Base-by-base conservation (phyloP, 2,113 vertebrate species). In the Pithys albifrons region DNA sequence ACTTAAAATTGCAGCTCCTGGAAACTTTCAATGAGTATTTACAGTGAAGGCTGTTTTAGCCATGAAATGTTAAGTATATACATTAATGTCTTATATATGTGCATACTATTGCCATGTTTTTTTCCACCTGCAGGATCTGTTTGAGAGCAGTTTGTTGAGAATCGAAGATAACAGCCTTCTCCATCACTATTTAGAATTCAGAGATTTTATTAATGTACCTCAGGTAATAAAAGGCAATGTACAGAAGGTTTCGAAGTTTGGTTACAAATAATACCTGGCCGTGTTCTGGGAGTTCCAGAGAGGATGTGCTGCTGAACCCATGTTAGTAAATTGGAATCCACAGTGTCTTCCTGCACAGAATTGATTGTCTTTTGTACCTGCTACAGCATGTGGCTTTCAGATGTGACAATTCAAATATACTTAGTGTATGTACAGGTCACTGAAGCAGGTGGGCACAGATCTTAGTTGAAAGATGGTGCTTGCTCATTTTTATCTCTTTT, bases 141-240 rank as follows among this genome's bases (percentile, higher is more conserved):
- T 98, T 95, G 97, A 97, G 93, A 98, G 97, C 92, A 98, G 97
- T 93, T 98, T 99, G 91, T 96, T 99, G 88, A 98, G 97, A 86
- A 92, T 99, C 85, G 97, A 98, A 88, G 98, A 99, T 88, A 96
- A 97, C 64, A 98, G 98, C 70, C 98, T 99, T 61, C 97, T 98
- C 19, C 98, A 98, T 86, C 97, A 98, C 52, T 98, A 98, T 52
- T 98, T 99, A 93, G 99, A 99, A 52, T 97, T 99, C 93, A 98
- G 94, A 96, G 96, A 96, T 79, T 98, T 99, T 95, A 97, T 98
- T 77, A 97, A 94, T 9, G 97, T 98, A 51, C 96, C 98, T 92
- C 98, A 99, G 98, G 99, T 99, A 97, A 97, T 85, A 41, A 80
- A 37, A 80, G 70, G 16, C 62, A 73, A 31, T 14, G 22, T 76